Evolutionary conservation across 1,140 invertebrate genomes (phyloP).

Genomic region (Nymphalis io): DNA sequence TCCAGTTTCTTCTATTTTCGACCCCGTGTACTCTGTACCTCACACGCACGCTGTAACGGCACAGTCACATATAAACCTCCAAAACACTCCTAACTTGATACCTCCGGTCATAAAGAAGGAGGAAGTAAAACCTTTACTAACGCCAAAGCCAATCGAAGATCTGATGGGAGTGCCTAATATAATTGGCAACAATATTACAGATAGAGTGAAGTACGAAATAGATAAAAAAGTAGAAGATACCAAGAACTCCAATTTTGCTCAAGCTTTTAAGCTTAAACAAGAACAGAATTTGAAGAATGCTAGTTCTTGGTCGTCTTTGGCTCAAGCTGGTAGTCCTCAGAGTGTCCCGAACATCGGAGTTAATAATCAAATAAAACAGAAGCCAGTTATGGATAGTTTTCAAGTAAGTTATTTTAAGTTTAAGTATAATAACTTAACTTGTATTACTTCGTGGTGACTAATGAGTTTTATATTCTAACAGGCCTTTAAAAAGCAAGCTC

Average conservation of each 20-base stretch:
- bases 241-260: conserved; percentile 83
- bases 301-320: conserved; percentile 95
- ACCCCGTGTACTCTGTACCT: conserved; percentile 80
- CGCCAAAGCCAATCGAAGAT: conserved; percentile 83
- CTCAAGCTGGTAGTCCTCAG: conserved; percentile 89
- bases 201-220: conserved; percentile 76
- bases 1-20: conserved; percentile 85
- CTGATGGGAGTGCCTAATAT: conserved; percentile 81
- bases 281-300: conserved; percentile 93
- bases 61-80: conserved; percentile 75
- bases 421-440: background rate
- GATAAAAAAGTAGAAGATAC: conserved; percentile 75
- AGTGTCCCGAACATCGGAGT: conserved; percentile 80
- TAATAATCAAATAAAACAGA: conserved; percentile 83
- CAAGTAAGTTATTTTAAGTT: conserved; percentile 67
- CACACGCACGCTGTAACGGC: conserved; percentile 72
- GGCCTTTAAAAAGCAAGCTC: conserved; percentile 96
- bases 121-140: conserved; percentile 81
- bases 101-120: conserved; percentile 80
- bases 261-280: conserved; percentile 85
- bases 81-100: conserved; percentile 73
- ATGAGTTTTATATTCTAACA: conserved; percentile 81
- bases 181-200: conserved; percentile 73
- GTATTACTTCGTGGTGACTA: background rate
- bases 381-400: conserved; percentile 86